phyloP scores from a whole-genome alignment of 2,797 vertebrate species.

The Nannoperca obscura region DNA sequence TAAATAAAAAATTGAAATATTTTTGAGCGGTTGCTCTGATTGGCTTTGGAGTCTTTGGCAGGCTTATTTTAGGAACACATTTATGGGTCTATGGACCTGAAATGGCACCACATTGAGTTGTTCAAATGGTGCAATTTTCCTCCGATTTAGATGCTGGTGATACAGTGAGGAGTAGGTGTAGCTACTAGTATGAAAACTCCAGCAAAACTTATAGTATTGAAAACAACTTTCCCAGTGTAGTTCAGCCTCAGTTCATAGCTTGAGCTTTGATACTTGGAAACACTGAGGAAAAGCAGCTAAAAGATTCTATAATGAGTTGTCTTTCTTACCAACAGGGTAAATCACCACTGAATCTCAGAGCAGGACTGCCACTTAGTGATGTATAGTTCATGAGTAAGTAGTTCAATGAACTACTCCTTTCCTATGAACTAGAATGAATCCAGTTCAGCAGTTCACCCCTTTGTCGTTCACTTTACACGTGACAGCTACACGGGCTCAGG shows the following conservation, averaged over 20 bases:
- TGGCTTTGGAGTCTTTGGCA: not conserved
- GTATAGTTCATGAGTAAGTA: too few relatives aligned
- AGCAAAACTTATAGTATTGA: not conserved
- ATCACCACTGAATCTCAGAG: not conserved
- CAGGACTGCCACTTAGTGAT: too few relatives aligned
- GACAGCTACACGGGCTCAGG: too few relatives aligned
- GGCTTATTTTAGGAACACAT: too few relatives aligned
- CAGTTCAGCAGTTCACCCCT: too few relatives aligned
- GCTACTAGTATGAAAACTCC: not conserved
- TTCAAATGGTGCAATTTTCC: not conserved
- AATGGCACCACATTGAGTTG: too few relatives aligned
- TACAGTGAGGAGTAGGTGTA: too few relatives aligned
- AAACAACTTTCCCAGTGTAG: not conserved
- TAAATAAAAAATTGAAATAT: not conserved
- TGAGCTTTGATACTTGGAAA: not conserved
- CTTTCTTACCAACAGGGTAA: not conserved
- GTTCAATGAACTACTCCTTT: too few relatives aligned
- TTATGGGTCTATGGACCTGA: too few relatives aligned
- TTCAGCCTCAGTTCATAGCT: not conserved
- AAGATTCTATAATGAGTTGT: not conserved
- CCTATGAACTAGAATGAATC: too few relatives aligned
- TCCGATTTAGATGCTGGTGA: not conserved
- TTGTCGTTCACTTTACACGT: too few relatives aligned
- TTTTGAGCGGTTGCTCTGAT: not conserved
- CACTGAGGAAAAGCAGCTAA: not conserved